Percentiles rank a stretch among this genome's conserved stretches.
phyloP scores from a whole-genome alignment of 2,888 invertebrate species.

The Marasmarcha lunaedactyla region DNA sequence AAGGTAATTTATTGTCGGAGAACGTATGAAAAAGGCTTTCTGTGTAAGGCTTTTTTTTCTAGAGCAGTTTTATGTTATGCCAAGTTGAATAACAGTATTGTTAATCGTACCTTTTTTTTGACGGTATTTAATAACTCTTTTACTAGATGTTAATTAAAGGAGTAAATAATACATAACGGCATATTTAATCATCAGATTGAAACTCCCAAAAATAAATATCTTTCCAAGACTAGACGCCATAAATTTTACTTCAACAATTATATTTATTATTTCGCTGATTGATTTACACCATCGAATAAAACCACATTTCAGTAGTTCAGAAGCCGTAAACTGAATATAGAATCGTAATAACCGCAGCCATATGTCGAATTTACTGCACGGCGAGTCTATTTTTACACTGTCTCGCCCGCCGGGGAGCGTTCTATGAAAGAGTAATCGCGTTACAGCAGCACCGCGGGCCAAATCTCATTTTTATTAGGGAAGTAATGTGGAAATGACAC shows the following conservation, averaged over 20 bases:
- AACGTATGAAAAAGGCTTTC: constrained; percentile 2
- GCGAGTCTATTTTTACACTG: constrained; percentile 1
- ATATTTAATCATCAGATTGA: no score
- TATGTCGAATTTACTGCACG: not conserved
- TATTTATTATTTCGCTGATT: not conserved
- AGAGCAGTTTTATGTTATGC: no score
- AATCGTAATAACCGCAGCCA: constrained; percentile 7
- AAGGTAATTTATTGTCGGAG: constrained; percentile 3
- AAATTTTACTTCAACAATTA: no score
- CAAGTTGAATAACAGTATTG: no score
- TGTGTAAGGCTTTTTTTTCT: no score
- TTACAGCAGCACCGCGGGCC: constrained; percentile 26
- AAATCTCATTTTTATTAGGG: constrained; percentile 63
- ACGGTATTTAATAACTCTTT: no score
- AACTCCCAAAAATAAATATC: no score
- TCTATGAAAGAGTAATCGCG: constrained; percentile 28
- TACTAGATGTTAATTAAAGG: no score
- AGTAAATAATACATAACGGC: no score
- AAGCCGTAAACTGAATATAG: constrained; percentile 7
- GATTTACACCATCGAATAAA: not conserved
- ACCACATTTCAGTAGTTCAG: not conserved
- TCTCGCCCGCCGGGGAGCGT: constrained; percentile 5
- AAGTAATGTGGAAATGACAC: constrained; percentile 64
- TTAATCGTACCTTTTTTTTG: no score
- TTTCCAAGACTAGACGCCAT: no score